phyloP scores from a whole-genome alignment of 2,113 vertebrate genomes.

The Ceyx cyanopectus region DNA sequence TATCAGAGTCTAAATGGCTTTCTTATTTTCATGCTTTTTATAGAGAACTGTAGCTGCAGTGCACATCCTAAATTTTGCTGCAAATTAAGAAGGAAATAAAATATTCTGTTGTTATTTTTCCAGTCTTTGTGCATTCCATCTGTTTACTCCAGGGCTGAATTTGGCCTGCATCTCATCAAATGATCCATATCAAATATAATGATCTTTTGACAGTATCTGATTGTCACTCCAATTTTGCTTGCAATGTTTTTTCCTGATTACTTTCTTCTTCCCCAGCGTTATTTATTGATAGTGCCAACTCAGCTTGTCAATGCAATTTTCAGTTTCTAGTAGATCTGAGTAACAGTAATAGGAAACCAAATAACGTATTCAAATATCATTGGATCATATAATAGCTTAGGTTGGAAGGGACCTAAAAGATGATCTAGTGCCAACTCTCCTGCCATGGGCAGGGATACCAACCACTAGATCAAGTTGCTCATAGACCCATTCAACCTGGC shows the following conservation, averaged over 20 bases:
- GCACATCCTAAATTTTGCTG: not conserved
- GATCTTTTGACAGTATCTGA: slow-evolving; percentile 15
- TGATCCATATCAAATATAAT: slow-evolving; percentile 16
- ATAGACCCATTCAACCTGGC: not conserved
- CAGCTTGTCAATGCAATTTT: slow-evolving; percentile 22
- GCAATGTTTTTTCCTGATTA: not conserved
- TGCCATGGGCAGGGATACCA: not conserved
- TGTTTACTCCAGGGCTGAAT: not conserved
- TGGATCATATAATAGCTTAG: not conserved
- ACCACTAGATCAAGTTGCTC: not conserved
- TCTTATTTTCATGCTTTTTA: not conserved
- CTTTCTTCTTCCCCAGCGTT: not conserved
- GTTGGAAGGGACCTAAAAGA: not conserved
- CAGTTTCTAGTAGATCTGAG: not conserved
- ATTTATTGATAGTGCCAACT: not conserved
- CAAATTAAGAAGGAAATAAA: not conserved
- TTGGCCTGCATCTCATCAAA: slow-evolving; percentile 16
- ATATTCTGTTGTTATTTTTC: not conserved
- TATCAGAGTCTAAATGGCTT: not conserved
- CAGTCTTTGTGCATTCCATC: not conserved
- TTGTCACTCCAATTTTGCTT: slow-evolving; percentile 19
- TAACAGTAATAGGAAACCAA: slow-evolving; percentile 22
- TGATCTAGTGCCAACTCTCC: not conserved
- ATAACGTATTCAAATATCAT: not conserved
- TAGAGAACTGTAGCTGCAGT: not conserved